Base-by-base conservation (phyloP, 2,797 vertebrate genomes). In the Danio albolineatus region DNA sequence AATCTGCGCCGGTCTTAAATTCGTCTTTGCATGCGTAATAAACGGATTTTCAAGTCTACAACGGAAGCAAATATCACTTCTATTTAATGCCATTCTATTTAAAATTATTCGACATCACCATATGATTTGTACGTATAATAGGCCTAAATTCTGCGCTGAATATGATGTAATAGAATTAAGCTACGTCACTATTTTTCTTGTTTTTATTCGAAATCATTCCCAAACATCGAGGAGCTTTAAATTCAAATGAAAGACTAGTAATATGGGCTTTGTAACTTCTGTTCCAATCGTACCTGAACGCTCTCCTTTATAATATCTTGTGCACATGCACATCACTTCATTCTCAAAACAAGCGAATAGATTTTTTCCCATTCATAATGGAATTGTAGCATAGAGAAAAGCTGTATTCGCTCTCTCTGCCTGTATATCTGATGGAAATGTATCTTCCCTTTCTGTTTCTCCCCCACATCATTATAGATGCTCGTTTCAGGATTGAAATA, bases 281-380 rank as follows among this genome's bases (percentile, higher is more conserved):
- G 10, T 7, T 13, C 67, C 6, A 38, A 19, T 14, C 54, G 10
- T 54, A 53, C 16, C 49, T 5, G 49, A 41, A 10, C 7, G 13
- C 53, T 44, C 57, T n/a, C 17, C 17, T 56, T 59, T 73, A 6
- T 60, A 10, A 12, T 17, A 0, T 60, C 51, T 53, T 41, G 49
- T 28, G 44, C 65, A 67, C 19, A 67, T 49, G 57, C n/a, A n/a
- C 44, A 74, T 61, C 43, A 48, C 12, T 73, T 12, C n/a, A n/a
- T n/a, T 59, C 56, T 48, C 36, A 17, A 71, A 6, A 12, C 36
- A 10, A 0, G 3, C 16, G 12, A 16, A 14, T 36, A 17, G 53
- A 13, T 38, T 17, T 6, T 9, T 17, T 59, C 10, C n/a, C 49
- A 28, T 10, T 7, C 71, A 1, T 43, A 43, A 64, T 64, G 13